Evolutionary conservation across 2,888 invertebrate genomes (phyloP).

Genomic region (Cyclophora punctaria): DNA sequence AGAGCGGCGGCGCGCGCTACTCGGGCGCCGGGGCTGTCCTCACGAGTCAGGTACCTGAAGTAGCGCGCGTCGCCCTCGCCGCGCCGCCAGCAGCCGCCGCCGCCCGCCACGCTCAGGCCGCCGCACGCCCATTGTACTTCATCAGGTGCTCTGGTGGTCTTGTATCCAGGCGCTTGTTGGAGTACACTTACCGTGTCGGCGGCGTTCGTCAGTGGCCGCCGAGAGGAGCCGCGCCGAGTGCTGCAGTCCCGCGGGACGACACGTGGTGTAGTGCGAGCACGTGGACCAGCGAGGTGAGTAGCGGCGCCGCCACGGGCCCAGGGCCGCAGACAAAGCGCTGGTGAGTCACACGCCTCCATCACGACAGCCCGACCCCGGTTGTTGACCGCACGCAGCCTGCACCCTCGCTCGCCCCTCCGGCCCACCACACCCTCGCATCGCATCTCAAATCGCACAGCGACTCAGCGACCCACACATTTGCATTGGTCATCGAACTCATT

Average conservation of each 20-base stretch:
- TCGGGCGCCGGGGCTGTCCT: constrained; percentile 89
- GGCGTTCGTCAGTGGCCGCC: constrained; percentile 46
- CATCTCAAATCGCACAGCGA: constrained; percentile 51
- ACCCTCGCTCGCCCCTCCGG: constrained; percentile 32
- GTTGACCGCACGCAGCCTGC: constrained; percentile 47
- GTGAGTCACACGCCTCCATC: constrained; percentile 49
- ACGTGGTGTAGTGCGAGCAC: constrained; percentile 33
- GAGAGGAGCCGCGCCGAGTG: no score
- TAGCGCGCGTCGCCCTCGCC: constrained; percentile 92
- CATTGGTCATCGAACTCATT: constrained; percentile 69
- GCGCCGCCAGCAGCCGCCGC: constrained; percentile 18
- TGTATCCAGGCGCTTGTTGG: constrained; percentile 97
- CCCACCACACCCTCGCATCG: constrained; percentile 42
- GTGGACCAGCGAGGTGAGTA: constrained; percentile 39
- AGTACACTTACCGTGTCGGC: constrained; percentile 97
- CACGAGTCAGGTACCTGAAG: constrained; percentile 98
- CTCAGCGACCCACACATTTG: constrained; percentile 45
- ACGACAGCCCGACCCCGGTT: constrained; percentile 34
- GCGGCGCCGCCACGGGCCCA: constrained; percentile 25
- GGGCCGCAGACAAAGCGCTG: constrained; percentile 46
- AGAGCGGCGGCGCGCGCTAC: constrained; percentile 84
- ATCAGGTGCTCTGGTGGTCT: constrained; percentile 98
- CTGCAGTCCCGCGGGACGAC: not conserved
- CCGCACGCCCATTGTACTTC: constrained; percentile 99
- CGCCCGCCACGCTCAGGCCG: constrained; percentile 55